A percentile compares a stretch with the other conserved stretches of the same genome.
Evolutionary conservation across 2,888 invertebrate genomes (phyloP).

Genomic region (Crepidodera aurea): DNA sequence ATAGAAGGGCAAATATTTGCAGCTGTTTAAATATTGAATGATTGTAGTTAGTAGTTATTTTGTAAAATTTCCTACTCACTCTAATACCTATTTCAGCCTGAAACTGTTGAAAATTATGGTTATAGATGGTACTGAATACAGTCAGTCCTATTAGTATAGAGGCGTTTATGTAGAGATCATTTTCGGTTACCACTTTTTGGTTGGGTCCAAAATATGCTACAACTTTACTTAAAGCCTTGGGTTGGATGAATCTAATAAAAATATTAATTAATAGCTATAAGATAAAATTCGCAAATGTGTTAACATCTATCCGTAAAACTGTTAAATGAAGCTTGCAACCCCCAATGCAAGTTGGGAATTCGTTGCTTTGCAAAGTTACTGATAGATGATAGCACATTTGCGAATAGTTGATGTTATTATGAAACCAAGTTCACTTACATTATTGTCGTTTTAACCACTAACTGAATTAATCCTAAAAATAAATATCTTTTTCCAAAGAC

Average conservation of each 20-base stretch:
- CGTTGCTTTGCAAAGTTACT: no score
- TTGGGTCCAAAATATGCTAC: conserved; percentile 48
- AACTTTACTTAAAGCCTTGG: conserved; percentile 47
- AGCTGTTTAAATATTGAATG: no score
- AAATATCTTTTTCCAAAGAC: conserved; percentile 44
- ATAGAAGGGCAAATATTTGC: no score
- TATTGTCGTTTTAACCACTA: conserved; percentile 43
- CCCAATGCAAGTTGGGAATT: no score
- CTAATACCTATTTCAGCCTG: conserved; percentile 81
- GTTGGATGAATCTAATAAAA: conserved; percentile 49
- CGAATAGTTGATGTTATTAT: no score
- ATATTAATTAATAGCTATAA: neutral
- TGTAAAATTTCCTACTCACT: no score
- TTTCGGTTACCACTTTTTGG: conserved; percentile 43
- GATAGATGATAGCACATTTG: no score
- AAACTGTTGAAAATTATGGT: conserved; percentile 77
- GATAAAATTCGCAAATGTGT: neutral
- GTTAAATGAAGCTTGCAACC: no score
- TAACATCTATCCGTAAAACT: no score
- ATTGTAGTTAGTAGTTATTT: no score
- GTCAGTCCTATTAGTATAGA: conserved; percentile 75
- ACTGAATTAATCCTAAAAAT: conserved; percentile 44
- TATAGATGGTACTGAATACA: conserved; percentile 70
- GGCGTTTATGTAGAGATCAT: conserved; percentile 76
- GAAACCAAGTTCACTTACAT: conserved; percentile 48